Conservation (phyloP, 1,140 invertebrate species). For the Halyomorpha halys region DNA sequence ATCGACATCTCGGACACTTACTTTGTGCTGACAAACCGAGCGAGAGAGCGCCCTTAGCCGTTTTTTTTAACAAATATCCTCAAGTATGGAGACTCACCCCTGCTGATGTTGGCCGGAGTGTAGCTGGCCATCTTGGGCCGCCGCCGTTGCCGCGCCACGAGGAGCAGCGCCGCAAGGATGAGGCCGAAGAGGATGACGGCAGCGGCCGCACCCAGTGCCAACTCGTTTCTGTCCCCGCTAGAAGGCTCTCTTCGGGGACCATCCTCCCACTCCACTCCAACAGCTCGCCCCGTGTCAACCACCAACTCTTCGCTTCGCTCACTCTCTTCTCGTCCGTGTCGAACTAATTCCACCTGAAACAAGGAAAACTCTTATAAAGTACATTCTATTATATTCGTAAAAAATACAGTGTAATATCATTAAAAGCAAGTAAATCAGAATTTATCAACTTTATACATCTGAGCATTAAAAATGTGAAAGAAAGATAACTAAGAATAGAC, state of each 20-base stretch:
- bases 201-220: constrained; percentile 10
- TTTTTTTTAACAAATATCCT: constrained; percentile 6
- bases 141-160: constrained; percentile 2
- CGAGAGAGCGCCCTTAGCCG: neutral
- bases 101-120: neutral
- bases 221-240: neutral
- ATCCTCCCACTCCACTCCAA: constrained; percentile 21
- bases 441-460: too few species aligned
- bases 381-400: neutral
- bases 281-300: constrained; percentile 20
- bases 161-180: neutral
- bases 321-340: constrained; percentile 7
- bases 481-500: too few species aligned
- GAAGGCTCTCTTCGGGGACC: neutral
- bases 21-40: neutral
- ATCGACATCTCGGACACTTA: neutral
- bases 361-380: neutral
- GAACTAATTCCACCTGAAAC: constrained; percentile 23
- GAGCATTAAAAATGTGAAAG: too few species aligned
- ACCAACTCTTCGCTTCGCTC: constrained; percentile 24
- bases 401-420: neutral
- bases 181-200: constrained; percentile 20
- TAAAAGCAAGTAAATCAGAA: too few species aligned
- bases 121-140: neutral
- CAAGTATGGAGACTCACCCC: constrained; percentile 10